Base-by-base conservation (phyloP, 2,113 vertebrate species). In the Vombatus ursinus region DNA sequence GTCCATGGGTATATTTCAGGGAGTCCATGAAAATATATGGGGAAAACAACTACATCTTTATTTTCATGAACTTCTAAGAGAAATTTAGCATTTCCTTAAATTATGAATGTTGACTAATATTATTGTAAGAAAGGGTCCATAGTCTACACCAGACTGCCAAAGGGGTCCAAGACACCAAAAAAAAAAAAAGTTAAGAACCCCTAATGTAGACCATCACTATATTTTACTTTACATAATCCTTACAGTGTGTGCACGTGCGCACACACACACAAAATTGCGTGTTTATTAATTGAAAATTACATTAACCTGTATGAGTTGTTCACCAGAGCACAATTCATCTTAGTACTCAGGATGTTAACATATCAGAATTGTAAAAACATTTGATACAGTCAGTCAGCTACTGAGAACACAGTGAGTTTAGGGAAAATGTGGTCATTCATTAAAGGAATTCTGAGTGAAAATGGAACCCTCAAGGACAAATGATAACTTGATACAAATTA, bases 401-500 rank as follows among this genome's bases (percentile, higher is more conserved):
- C n/a, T 92, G 0, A 61, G 77, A 94, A 91, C 95, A 92, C 53
- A 90, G 68, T 0, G 19, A 28, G 44, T 89, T 90, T 92, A 57
- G 95, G 77, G 89, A 92, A 22, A 91, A 37, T 94, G 12, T 26
- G 10, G 26, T 19, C 49, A 53, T 2, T 48, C 53, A 96, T 57
- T 92, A 93, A 52, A 52, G 16, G 90, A 98, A 93, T 96, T 93
- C 89, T 93, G 52, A 95, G 94, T 90, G 91, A 84, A 96, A 96
- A 97, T 94, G 50, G 50, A 97, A 96, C 92, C 28, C 95, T 96
- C 77, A 90, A 28, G 92, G 95, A 92, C 93, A 97, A 97, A 97
- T 95, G 97, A 98, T 92, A 97, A 96, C 91, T 92, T 90, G 96
- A 90, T 90, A 90, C 94, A 96, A 97, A 97, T 92, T 97, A 96